These are phyloP conservation scores for Malacoctenus gilli DNA, from an alignment of 2,797 vertebrate genomes.

Conservation along the genomic window DNA sequence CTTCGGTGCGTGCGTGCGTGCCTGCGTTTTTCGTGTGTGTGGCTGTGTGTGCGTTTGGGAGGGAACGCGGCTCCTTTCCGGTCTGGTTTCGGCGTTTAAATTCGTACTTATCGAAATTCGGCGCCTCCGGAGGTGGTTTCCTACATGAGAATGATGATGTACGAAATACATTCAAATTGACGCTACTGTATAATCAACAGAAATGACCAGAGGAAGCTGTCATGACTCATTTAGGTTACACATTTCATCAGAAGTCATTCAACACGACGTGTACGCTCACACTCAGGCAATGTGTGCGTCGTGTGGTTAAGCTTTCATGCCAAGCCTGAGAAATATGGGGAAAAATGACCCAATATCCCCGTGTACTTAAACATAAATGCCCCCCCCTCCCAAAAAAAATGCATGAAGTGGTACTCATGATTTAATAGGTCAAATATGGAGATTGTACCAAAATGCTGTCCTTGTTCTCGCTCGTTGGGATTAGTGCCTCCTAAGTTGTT, in stretches of 20 bases:
- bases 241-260: constrained; percentile 3
- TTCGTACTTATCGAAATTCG: constrained; percentile 11
- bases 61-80: neutral
- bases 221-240: neutral
- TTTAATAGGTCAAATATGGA: neutral
- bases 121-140: neutral
- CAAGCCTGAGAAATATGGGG: too few species aligned
- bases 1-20: neutral
- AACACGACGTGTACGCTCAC: neutral
- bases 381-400: neutral
- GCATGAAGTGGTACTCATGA: neutral
- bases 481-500: neutral
- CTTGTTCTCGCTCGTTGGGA: neutral
- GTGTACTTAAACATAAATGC: too few species aligned
- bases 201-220: neutral
- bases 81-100: constrained; percentile 13
- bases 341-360: too few species aligned
- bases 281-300: neutral
- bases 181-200: neutral
- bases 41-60: constrained; percentile 4
- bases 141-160: constrained; percentile 1
- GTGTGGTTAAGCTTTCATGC: too few species aligned
- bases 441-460: too few species aligned
- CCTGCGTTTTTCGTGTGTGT: too few species aligned
- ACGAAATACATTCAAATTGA: constrained; percentile 21